phyloP scores from a whole-genome alignment of 2,888 invertebrate species.

The Chouioia cunea region DNA sequence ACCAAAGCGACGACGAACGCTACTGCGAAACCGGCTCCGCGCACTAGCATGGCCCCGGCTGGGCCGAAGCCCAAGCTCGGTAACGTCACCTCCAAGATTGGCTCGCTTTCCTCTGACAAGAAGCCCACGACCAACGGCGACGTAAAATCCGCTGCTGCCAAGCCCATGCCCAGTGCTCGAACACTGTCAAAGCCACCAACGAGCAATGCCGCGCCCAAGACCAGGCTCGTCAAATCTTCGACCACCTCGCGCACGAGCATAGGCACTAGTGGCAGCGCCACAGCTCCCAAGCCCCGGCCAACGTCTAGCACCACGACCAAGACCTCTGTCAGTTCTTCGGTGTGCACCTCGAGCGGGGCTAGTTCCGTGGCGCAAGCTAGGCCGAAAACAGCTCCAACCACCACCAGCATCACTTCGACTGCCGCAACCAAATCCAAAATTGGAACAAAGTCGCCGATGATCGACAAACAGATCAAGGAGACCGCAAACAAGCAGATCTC shows the following conservation, averaged over 20 bases:
- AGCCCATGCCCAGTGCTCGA: conserved; percentile 50
- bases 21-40: conserved; percentile 50
- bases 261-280: conserved; percentile 51
- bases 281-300: conserved; percentile 48
- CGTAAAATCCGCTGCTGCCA: conserved; percentile 60
- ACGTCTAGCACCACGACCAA: conserved; percentile 47
- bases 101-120: conserved; percentile 64
- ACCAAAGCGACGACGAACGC: conserved; percentile 41
- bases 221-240: conserved; percentile 49
- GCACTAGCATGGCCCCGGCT: conserved; percentile 48
- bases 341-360: conserved; percentile 44
- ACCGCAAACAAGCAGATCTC: conserved; percentile 79
- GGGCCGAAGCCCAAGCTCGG: conserved; percentile 46
- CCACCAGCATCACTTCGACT: conserved; percentile 43
- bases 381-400: conserved; percentile 58
- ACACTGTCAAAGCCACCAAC: conserved; percentile 37
- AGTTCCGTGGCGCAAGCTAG: conserved; percentile 55
- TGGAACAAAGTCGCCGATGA: conserved; percentile 56
- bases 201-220: conserved; percentile 48
- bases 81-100: conserved; percentile 46
- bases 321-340: conserved; percentile 43
- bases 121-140: conserved; percentile 74
- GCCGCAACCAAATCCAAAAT: conserved; percentile 44
- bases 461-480: conserved; percentile 77
- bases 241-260: conserved; percentile 54